Evolutionary conservation across 1,140 invertebrate species (phyloP).

Genomic region (Leguminivora glycinivorella): DNA sequence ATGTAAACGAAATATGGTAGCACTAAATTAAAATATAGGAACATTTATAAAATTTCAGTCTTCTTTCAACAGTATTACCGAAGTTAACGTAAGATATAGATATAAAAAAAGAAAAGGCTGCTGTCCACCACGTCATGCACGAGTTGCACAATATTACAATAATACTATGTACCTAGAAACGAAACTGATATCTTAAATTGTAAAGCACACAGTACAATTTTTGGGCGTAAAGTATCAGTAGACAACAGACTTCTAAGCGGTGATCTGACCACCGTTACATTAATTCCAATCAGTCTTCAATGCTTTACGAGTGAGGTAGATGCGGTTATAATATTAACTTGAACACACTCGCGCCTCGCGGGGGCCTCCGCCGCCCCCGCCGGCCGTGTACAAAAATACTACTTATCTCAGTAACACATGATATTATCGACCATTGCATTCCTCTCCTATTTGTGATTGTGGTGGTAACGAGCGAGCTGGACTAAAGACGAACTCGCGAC

Average conservation of each 20-base stretch:
- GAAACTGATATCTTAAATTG: constrained; percentile 27
- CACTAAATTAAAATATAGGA: constrained; percentile 79
- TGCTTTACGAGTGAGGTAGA: constrained; percentile 71
- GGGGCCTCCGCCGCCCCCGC: constrained; percentile 34
- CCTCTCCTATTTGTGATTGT: constrained; percentile 41
- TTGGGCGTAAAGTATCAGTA: constrained; percentile 48
- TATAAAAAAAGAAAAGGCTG: constrained; percentile 59
- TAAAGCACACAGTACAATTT: constrained; percentile 27
- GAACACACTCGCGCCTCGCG: constrained; percentile 43
- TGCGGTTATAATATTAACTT: constrained; percentile 55
- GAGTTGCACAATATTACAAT: constrained; percentile 20
- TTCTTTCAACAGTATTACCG: constrained; percentile 73
- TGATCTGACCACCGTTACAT: constrained; percentile 71
- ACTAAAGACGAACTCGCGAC: neutral
- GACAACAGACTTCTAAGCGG: constrained; percentile 73
- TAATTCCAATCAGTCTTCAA: constrained; percentile 71
- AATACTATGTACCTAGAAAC: constrained; percentile 27
- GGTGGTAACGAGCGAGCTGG: constrained; percentile 6
- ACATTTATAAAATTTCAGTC: constrained; percentile 78
- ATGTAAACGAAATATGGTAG: constrained; percentile 69
- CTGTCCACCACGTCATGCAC: constrained; percentile 50
- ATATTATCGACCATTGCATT: constrained; percentile 48
- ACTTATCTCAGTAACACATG: constrained; percentile 53
- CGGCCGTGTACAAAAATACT: constrained; percentile 60
- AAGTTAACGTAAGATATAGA: constrained; percentile 71